Evolutionary conservation across 2,888 invertebrate genomes (phyloP).

Genomic region (Lymantria monacha): DNA sequence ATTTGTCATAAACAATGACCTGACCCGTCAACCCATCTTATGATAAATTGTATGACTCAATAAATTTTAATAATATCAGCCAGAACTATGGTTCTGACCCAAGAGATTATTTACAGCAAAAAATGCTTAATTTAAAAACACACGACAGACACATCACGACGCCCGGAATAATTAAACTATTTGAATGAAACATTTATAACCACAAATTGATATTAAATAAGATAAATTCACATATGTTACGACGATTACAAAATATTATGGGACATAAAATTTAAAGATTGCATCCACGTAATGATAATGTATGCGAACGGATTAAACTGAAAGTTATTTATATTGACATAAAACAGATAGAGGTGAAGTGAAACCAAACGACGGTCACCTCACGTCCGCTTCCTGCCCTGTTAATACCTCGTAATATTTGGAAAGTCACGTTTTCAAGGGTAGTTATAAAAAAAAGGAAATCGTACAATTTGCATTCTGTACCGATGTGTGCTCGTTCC

Average conservation of each 20-base stretch:
- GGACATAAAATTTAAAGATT: neutral
- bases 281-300: slow-evolving; percentile 7
- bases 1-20: too few relatives aligned
- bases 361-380: slow-evolving; percentile 25
- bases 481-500: slow-evolving; percentile 37
- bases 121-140: too few relatives aligned
- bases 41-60: too few relatives aligned
- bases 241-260: neutral
- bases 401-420: slow-evolving; percentile 37
- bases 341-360: slow-evolving; percentile 29
- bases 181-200: too few relatives aligned
- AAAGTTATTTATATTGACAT: slow-evolving; percentile 34
- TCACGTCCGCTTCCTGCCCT: slow-evolving; percentile 43
- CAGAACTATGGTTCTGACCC: too few relatives aligned
- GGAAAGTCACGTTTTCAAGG: slow-evolving; percentile 59
- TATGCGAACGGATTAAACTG: slow-evolving; percentile 22
- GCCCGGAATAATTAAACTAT: too few relatives aligned
- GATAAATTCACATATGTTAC: too few relatives aligned
- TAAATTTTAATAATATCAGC: too few relatives aligned
- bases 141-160: too few relatives aligned
- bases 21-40: too few relatives aligned
- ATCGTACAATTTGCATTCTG: slow-evolving; percentile 44
- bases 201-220: too few relatives aligned
- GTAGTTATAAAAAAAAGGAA: slow-evolving; percentile 42
- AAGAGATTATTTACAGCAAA: too few relatives aligned